These are phyloP conservation scores for Melanostigma gelatinosum DNA, from an alignment of 2,113 vertebrate genomes.

Conservation along the genomic window DNA sequence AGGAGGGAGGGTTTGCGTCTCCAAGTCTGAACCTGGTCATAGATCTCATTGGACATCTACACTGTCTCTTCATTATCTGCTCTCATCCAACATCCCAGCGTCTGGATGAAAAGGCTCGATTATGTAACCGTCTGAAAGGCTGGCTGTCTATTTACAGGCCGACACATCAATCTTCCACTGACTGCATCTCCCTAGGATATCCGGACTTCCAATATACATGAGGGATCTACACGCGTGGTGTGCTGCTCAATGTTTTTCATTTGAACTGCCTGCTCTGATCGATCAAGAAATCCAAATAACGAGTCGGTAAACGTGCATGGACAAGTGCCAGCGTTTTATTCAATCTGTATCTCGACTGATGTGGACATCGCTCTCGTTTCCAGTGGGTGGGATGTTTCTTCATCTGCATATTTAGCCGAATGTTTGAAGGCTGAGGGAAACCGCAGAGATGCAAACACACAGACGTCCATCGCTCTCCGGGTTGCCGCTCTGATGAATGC, in stretches of 20 bases:
- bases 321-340: constrained; percentile 29
- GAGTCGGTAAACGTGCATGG: constrained; percentile 23
- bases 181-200: constrained; percentile 33
- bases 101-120: constrained; percentile 65
- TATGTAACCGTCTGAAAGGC: constrained; percentile 66
- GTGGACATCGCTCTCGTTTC: constrained; percentile 16
- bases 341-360: constrained; percentile 25
- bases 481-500: constrained; percentile 33
- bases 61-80: constrained; percentile 64
- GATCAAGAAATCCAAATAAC: constrained; percentile 42
- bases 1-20: constrained; percentile 28
- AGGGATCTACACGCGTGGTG: constrained; percentile 35
- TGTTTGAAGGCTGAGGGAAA: constrained; percentile 15
- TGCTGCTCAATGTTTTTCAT: constrained; percentile 33
- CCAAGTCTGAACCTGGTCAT: constrained; percentile 46
- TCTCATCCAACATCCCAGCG: constrained; percentile 45
- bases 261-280: constrained; percentile 10
- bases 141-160: constrained; percentile 44
- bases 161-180: constrained; percentile 49
- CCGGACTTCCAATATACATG: constrained; percentile 13
- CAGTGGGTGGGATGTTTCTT: constrained; percentile 11
- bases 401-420: constrained; percentile 3
- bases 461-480: not conserved
- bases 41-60: constrained; percentile 69
- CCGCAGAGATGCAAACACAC: not conserved